These are phyloP conservation scores for Melanaphis sacchari DNA, from an alignment of 1,140 invertebrate genomes.

Conservation along the genomic window DNA sequence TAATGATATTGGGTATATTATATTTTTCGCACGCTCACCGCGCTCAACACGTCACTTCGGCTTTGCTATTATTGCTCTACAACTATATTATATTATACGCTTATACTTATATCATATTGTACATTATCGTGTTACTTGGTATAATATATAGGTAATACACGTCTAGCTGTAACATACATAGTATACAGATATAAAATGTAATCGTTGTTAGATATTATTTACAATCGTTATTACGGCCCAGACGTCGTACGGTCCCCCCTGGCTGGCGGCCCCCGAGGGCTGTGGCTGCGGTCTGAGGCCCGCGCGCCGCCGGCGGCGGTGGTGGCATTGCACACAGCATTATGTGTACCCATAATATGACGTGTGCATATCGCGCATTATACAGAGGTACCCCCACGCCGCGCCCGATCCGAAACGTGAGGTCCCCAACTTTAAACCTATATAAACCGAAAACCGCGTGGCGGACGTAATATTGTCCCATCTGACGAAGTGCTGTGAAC, in stretches of 20 bases:
- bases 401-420: background rate
- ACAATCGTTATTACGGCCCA: background rate
- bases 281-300: background rate
- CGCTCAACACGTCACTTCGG: background rate
- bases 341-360: background rate
- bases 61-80: background rate
- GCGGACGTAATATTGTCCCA: slow-evolving; percentile 11
- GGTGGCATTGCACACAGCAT: background rate
- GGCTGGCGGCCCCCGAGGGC: slow-evolving; percentile 3
- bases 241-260: background rate
- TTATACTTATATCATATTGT: background rate
- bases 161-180: background rate
- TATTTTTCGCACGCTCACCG: background rate
- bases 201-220: background rate
- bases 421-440: slow-evolving; percentile 47
- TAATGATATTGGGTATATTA: background rate
- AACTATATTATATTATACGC: background rate
- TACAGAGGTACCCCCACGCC: slow-evolving; percentile 20
- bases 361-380: background rate
- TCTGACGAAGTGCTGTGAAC: slow-evolving; percentile 29
- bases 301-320: background rate
- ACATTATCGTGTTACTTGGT: background rate
- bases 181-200: background rate
- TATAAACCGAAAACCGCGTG: slow-evolving; percentile 52
- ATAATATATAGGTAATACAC: too few species aligned